These are phyloP conservation scores for Heliconius hermathena DNA, from an alignment of 1,140 invertebrate species.

Conservation along the genomic window DNA sequence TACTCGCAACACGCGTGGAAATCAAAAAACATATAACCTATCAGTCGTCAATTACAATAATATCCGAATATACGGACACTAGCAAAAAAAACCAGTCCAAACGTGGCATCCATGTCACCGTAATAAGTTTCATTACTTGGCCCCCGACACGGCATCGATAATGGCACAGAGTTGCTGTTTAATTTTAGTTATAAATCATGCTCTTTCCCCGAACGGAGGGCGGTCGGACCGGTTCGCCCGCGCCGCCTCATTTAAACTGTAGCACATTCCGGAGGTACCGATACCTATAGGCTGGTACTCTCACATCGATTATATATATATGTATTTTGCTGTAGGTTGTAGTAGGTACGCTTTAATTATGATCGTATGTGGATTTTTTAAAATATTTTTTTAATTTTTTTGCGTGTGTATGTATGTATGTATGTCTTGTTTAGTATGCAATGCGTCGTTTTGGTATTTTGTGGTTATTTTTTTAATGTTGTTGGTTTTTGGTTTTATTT, in stretches of 20 bases:
- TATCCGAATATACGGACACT: neutral
- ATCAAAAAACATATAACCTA: neutral
- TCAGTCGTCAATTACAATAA: neutral
- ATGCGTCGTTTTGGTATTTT: neutral
- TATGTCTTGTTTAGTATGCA: neutral
- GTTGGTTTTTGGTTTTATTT: neutral
- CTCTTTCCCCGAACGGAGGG: constrained; percentile 74
- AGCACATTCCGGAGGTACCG: constrained; percentile 70
- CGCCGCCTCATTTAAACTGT: constrained; percentile 80
- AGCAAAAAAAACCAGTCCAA: neutral
- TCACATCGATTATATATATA: constrained; percentile 14
- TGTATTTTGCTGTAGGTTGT: too few species aligned
- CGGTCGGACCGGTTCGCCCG: constrained; percentile 68
- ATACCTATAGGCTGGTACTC: constrained; percentile 18
- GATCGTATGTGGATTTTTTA: neutral
- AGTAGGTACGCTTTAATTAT: neutral
- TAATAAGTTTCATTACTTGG: constrained; percentile 37
- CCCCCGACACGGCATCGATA: constrained; percentile 45
- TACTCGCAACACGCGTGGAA: neutral
- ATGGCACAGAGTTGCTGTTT: constrained; percentile 54
- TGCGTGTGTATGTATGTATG: neutral
- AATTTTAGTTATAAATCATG: constrained; percentile 78
- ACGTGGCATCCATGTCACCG: neutral
- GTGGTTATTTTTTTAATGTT: neutral
- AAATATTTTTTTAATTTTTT: neutral